These are phyloP conservation scores for Marcusenius ussheri DNA, from an alignment of 2,113 vertebrate species.

Conservation along the genomic window DNA sequence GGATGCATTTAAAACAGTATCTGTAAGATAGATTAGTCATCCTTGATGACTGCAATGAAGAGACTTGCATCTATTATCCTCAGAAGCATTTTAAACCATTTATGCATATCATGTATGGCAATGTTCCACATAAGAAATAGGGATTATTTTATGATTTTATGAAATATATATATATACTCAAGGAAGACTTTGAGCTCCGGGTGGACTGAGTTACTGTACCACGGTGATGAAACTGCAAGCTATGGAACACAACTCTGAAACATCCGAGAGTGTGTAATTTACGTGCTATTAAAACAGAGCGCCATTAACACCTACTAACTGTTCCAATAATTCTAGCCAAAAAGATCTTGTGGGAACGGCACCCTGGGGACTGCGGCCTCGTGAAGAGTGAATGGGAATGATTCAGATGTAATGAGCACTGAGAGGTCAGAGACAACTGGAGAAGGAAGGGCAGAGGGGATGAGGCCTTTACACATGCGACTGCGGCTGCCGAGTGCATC, in stretches of 20 bases:
- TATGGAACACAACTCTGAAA: not conserved
- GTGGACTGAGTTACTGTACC: not conserved
- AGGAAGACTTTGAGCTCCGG: not conserved
- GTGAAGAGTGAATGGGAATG: conserved; percentile 23
- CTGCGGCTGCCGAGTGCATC: conserved; percentile 29
- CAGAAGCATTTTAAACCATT: not conserved
- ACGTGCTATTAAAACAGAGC: conserved; percentile 15
- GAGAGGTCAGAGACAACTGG: conserved; percentile 2
- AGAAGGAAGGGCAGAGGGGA: not conserved
- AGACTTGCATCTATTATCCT: not conserved
- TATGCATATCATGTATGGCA: too few species aligned
- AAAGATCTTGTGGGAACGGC: conserved; percentile 14
- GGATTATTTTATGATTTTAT: too few species aligned
- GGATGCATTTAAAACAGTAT: not conserved
- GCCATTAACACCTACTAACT: conserved; percentile 20
- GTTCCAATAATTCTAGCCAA: conserved; percentile 10
- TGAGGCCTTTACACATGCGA: conserved; percentile 27
- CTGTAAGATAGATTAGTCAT: not conserved
- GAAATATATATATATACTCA: not conserved
- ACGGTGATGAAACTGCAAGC: not conserved
- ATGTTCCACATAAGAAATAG: too few species aligned
- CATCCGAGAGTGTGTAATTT: not conserved
- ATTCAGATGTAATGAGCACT: conserved; percentile 24
- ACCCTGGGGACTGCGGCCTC: not conserved
- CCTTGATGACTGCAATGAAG: not conserved